Base-by-base conservation (phyloP, 2,113 vertebrate species). In the Chaenocephalus aceratus region DNA sequence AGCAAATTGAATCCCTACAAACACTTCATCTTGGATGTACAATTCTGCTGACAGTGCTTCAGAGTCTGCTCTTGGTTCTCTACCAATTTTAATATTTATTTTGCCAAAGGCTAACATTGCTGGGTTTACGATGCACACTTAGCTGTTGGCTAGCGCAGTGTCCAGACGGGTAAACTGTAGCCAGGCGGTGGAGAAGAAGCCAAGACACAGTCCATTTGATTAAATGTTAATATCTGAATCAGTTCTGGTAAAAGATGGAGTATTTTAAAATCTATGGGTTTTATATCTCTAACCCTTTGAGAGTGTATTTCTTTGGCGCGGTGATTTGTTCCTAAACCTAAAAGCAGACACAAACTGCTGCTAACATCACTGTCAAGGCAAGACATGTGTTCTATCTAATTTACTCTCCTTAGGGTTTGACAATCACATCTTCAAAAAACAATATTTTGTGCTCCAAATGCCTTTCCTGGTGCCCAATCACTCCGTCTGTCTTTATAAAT, bases 21-120 rank as follows among this genome's bases (percentile, higher is more conserved):
- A 78, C 51, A 45, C 41, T 64, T 10, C 64, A 66, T 73, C 16
- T 67, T 52, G 30, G 59, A 46, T n/a, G 5, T 67, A 16, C 78
- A 78, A 78, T 70, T 71, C 57, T 12, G 58, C 74, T 66, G 41
- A 77, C 54, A 26, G 26, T 52, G 73, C 58, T 56, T 77, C 52
- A 26, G 15, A 61, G 64, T 86, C 71, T 52, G 65, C 16, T 30
- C 18, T 57, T 78, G 54, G 60, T 56, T 46, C 11, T 73, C 30
- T 53, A 52, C 21, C 34, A 48, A 59, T 63, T 16, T 51, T 73
- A 79, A 80, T 78, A 26, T 61, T 57, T 41, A 57, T 46, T 79
- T 83, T 59, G 62, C 62, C 14, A 26, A 10, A 51, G 62, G 62
- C 56, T 21, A 46, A 11, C 41, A 6, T 6, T 15, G 6, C 61